Conservation (phyloP, 2,888 invertebrate genomes). For the Frankliniella intonsa region DNA sequence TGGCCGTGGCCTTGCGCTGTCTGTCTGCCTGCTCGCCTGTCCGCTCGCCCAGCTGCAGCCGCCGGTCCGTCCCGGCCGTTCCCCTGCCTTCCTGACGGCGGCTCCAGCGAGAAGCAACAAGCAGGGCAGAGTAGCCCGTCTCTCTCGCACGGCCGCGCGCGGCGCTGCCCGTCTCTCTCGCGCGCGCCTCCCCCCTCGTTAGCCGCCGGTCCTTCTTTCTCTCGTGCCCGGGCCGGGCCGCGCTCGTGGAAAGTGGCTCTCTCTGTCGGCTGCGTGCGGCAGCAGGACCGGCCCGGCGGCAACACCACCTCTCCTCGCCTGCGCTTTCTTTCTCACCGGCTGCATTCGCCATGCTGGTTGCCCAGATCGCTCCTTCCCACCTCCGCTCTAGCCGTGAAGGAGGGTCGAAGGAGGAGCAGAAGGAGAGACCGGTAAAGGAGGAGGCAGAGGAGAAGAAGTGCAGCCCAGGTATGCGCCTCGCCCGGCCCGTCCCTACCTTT, state of each 20-base stretch:
- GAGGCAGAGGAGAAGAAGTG: constrained; percentile 5
- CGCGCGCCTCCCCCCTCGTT: not conserved
- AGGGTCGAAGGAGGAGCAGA: not conserved
- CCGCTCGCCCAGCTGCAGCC: constrained; percentile 22
- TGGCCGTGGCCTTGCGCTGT: constrained; percentile 17
- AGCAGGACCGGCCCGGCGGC: not conserved
- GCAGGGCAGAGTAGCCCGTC: not conserved
- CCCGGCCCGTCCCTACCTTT: not conserved
- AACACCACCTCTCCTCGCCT: not conserved
- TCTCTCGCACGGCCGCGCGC: not conserved
- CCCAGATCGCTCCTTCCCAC: not conserved
- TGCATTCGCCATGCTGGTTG: not conserved
- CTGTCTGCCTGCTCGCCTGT: not conserved
- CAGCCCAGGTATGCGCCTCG: constrained; percentile 5
- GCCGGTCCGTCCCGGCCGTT: not conserved
- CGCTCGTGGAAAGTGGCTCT: constrained; percentile 13
- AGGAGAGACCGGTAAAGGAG: not conserved
- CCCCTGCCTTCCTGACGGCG: constrained; percentile 17
- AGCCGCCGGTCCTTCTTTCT: not conserved
- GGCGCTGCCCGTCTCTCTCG: not conserved
- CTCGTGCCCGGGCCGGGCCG: not conserved
- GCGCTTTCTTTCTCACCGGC: constrained; percentile 11
- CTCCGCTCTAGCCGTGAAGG: not conserved
- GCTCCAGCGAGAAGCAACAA: constrained; percentile 22
- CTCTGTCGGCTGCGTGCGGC: constrained; percentile 1